These are phyloP conservation scores for Philypnodon macrostomus DNA, from an alignment of 2,797 vertebrate species.

Conservation along the genomic window DNA sequence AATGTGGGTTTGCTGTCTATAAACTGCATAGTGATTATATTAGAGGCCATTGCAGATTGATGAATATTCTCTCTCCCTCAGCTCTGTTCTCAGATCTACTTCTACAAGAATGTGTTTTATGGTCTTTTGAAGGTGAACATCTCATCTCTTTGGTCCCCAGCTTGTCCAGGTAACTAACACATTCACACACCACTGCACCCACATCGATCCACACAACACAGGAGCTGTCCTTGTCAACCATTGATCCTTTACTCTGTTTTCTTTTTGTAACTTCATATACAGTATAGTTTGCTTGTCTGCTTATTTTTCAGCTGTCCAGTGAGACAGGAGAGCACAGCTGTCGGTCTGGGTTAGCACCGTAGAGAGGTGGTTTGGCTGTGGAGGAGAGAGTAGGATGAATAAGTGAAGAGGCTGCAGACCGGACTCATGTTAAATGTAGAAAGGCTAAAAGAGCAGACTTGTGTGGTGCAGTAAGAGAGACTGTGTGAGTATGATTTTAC, in stretches of 20 bases:
- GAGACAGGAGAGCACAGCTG: slow-evolving; percentile 65
- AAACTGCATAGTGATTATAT: no score
- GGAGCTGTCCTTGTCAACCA: slow-evolving; percentile 21
- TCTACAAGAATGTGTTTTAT: slow-evolving; percentile 17
- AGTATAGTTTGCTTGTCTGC: slow-evolving; percentile 18
- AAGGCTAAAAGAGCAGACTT: slow-evolving; percentile 86
- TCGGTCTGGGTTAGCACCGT: slow-evolving; percentile 70
- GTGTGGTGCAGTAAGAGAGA: slow-evolving; percentile 62
- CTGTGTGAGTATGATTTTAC: slow-evolving; percentile 48
- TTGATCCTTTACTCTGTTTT: slow-evolving; percentile 28
- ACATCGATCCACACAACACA: slow-evolving; percentile 32
- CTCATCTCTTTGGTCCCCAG: slow-evolving; percentile 23
- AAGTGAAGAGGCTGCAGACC: slow-evolving; percentile 72
- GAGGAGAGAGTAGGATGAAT: slow-evolving; percentile 67
- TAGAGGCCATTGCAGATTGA: not conserved
- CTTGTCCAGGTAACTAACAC: slow-evolving; percentile 54
- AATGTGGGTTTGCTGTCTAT: no score
- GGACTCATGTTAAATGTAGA: slow-evolving; percentile 89
- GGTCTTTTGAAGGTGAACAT: slow-evolving; percentile 34
- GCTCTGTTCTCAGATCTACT: no score
- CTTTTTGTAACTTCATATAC: slow-evolving; percentile 10
- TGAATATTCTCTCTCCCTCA: slow-evolving; percentile 1
- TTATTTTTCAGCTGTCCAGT: slow-evolving; percentile 41
- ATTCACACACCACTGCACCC: slow-evolving; percentile 48
- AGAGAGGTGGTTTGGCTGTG: slow-evolving; percentile 56